Evolutionary conservation across 2,888 invertebrate genomes (phyloP), one percentile per base, ranked within the genome.

Genomic region (Calameuta pallipes): DNA sequence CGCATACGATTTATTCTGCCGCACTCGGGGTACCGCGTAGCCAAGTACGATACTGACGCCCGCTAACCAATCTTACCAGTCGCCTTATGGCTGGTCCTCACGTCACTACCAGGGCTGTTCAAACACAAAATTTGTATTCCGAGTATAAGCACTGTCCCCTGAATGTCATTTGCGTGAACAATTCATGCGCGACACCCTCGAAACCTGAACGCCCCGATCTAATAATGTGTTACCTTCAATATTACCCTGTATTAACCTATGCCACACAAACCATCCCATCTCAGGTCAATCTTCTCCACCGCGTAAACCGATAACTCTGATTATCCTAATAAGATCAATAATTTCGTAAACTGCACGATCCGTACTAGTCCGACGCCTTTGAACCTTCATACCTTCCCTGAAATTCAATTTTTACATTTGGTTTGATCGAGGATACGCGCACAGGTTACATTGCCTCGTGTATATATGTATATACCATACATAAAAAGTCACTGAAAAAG

Each of bases 261-360:
- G 77, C 83, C 80, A 79, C 86, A 80, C 82, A 79, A 86, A 83
- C 85, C 87, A 85, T 82, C 83, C 80, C 81, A 56, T 9, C 23
- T 81, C 82, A 78, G 78, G 82, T 83, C 83, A 86, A 87, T 87
- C 84, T 87, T 85, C 86, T 85, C 83, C 83, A 77, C 81, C 82
- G 77, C 85, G 83, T 86, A 87, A 87, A 84, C 85, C 86, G 86
- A 87, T 88, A 85, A 88, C 84, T 88, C 86, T 87, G 87, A 89
- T 89, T 87, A 88, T 85, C 85, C 83, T 84, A 85, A 86, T 85
- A 83, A 87, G 85, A 83, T 88, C 88, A 87, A 87, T 89, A 87
- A 89, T 86, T 88, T 87, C 85, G 80, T 80, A 82, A 74, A 73
- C 75, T 37, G 74, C 80, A 70, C 71, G 74, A 23, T 56, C 74